A percentile compares a stretch with the other conserved stretches of the same genome.
phyloP scores from a whole-genome alignment of 2,797 vertebrate species.

The Chaetophractus vellerosus region DNA sequence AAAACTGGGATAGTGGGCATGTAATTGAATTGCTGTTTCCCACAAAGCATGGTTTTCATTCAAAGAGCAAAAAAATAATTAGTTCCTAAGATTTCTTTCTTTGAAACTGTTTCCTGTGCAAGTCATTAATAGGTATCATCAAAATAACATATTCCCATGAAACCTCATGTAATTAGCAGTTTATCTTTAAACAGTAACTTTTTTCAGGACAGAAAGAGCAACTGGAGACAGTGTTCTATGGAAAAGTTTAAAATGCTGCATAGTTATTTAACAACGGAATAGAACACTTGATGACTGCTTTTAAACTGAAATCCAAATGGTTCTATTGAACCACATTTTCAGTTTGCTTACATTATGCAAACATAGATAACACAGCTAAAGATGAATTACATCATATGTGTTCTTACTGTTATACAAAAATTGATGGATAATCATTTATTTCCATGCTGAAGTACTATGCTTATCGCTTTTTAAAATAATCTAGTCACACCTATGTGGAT shows the following conservation, averaged over 20 bases:
- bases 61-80: not conserved
- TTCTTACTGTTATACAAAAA: conserved; percentile 35
- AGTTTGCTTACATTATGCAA: conserved; percentile 15
- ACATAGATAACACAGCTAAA: not conserved
- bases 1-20: not conserved
- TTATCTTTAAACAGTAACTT: conserved; percentile 57
- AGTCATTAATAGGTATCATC: conserved; percentile 26
- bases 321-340: not conserved
- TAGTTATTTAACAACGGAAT: not conserved
- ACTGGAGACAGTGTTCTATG: conserved; percentile 36
- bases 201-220: not conserved
- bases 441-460: not conserved
- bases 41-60: conserved; percentile 59
- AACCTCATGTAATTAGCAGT: conserved; percentile 29
- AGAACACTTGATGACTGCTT: not conserved
- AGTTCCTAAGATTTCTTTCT: conserved; percentile 17
- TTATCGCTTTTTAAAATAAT: conserved; percentile 55
- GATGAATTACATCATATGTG: not conserved
- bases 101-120: conserved; percentile 50
- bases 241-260: conserved; percentile 44
- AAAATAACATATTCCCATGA: conserved; percentile 48
- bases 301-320: conserved; percentile 49
- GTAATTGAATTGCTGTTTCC: conserved; percentile 6
- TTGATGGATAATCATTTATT: not conserved
- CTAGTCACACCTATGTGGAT: not conserved